phyloP scores from a whole-genome alignment of 1,140 invertebrate species.

The Lepidurus arcticus region DNA sequence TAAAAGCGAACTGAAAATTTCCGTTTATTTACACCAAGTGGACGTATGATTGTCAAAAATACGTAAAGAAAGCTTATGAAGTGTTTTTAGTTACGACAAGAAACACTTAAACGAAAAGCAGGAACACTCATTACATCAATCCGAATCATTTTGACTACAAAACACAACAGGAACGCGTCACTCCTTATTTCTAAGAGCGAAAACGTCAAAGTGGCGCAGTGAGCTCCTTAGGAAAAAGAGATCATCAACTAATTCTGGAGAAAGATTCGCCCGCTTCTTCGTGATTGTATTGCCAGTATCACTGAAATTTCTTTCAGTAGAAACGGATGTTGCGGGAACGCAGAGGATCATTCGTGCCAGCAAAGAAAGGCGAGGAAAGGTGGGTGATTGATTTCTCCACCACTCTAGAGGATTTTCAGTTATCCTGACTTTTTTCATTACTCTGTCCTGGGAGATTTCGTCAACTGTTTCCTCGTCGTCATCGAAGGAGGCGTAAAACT shows the following conservation, averaged over 20 bases:
- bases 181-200: neutral
- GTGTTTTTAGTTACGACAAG: neutral
- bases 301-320: neutral
- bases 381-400: neutral
- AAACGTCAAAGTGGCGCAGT: too few species aligned
- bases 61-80: constrained; percentile 6
- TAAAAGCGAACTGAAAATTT: constrained; percentile 8
- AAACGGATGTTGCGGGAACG: neutral
- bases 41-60: constrained; percentile 6
- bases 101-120: neutral
- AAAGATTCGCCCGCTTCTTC: constrained; percentile 5
- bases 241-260: constrained; percentile 22
- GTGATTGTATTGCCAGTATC: neutral
- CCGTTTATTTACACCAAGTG: neutral
- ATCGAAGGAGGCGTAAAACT: constrained; percentile 5
- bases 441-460: neutral
- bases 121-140: constrained; percentile 1
- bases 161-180: neutral
- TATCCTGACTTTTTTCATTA: neutral
- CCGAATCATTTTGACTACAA: neutral
- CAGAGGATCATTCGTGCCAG: neutral
- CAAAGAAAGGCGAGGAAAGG: constrained; percentile 5
- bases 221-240: neutral
- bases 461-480: neutral
- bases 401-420: constrained; percentile 5